Evolutionary conservation across 2,113 vertebrate species (phyloP).

Genomic region (Danio rerio): GRCz12tu NC_133193.1:52990501-52991000

Average conservation of each 20-base stretch:
- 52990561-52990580: constrained; percentile 3
- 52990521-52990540: not conserved
- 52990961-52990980: not conserved
- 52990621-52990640: not conserved
- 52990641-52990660: too few relatives aligned
- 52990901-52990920: not conserved
- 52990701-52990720: not conserved
- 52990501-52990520: not conserved
- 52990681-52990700: constrained; percentile 11
- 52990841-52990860: constrained; percentile 10
- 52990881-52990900: not conserved
- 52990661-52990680: not conserved
- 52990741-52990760: too few relatives aligned
- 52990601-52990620: constrained; percentile 27
- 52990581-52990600: not conserved
- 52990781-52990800: constrained; percentile 1
- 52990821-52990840: not conserved
- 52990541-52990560: not conserved
- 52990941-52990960: not conserved
- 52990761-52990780: not conserved
- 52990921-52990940: not conserved
- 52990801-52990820: constrained; percentile 17
- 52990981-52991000: too few relatives aligned
- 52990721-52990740: constrained; percentile 24
- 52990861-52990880: constrained; percentile 12